A percentile compares a stretch with the other conserved stretches of the same genome.
Evolutionary conservation across 1,140 invertebrate species (phyloP).

Genomic region (Ridgeia piscesae): DNA sequence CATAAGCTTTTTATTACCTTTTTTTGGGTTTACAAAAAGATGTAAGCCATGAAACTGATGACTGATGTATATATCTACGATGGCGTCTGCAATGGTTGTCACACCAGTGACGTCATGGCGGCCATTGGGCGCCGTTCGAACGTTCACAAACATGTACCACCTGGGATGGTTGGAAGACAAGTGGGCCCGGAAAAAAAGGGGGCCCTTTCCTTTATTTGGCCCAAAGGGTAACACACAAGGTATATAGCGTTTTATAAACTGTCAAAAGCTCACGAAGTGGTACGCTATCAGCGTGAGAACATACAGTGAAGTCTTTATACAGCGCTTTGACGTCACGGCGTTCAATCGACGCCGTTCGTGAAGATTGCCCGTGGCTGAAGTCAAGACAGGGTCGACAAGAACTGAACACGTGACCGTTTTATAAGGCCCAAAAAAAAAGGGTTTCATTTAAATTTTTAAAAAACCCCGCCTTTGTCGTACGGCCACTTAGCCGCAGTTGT

Average conservation of each 20-base stretch:
- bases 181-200: background rate
- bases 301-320: background rate
- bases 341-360: background rate
- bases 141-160: background rate
- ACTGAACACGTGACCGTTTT: background rate
- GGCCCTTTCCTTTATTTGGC: background rate
- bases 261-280: background rate
- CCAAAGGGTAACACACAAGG: background rate
- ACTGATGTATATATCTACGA: background rate
- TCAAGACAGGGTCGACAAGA: background rate
- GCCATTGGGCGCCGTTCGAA: background rate
- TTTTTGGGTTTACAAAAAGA: background rate
- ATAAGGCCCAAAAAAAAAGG: too few species aligned
- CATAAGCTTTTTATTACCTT: background rate
- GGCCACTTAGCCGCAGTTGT: background rate
- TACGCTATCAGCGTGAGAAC: background rate
- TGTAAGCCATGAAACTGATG: background rate
- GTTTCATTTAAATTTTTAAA: too few species aligned
- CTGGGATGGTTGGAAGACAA: background rate
- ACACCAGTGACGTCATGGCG: too few species aligned
- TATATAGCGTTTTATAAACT: background rate
- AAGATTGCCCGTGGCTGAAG: background rate
- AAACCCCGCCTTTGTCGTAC: background rate
- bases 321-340: background rate
- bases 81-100: background rate